Evolutionary conservation across 2,797 vertebrate species (phyloP), one percentile per base, ranked within the genome.

Genomic region (Pseudochaenichthys georgianus): DNA sequence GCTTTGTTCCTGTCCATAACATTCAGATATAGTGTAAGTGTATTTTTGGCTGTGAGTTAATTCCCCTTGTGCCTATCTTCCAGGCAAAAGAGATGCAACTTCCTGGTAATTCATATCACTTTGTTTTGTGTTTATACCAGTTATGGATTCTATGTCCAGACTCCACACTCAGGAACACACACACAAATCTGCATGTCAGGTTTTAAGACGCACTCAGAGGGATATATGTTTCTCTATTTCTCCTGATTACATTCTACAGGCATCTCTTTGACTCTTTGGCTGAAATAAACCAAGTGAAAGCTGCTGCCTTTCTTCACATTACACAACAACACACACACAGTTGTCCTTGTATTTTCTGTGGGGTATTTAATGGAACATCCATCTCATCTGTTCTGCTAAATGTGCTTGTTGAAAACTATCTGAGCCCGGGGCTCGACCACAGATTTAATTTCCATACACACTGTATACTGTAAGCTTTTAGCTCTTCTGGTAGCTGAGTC

Each of bases 381-480:
- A 73, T 81, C 83, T 92, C 86, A 79, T 90, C 83, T 86, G 76
- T 83, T 88, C 75, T 58, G 71, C 83, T 85, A 88, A 92, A 90
- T 86, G 87, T 88, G 73, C 86, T 78, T 82, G 85, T 83, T 92
- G 88, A 92, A 91, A 92, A 85, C 81, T 78, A 80, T 77, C 81
- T 73, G 83, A 65, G 82, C 47, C 61, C 0, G 41, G 28, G 60
- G 52, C 73, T 57, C 64, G 47, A 75, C 81, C 62, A 45, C 70
- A 83, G 73, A 83, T 85, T 88, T 80, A 61, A 88, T 92, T 85
- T 85, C 89, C 85, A 88, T 61, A 71, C 80, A 80, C 76, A 69
- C 74, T 51, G 76, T 79, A 83, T 64, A 76, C 73, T 87, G 77
- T 76, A 75, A 82, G 87, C 76, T 84, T 75, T 81, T 81, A 82